These are phyloP conservation scores for Ondatra zibethicus DNA, from an alignment of 2,113 vertebrate species.

Conservation along the genomic window DNA sequence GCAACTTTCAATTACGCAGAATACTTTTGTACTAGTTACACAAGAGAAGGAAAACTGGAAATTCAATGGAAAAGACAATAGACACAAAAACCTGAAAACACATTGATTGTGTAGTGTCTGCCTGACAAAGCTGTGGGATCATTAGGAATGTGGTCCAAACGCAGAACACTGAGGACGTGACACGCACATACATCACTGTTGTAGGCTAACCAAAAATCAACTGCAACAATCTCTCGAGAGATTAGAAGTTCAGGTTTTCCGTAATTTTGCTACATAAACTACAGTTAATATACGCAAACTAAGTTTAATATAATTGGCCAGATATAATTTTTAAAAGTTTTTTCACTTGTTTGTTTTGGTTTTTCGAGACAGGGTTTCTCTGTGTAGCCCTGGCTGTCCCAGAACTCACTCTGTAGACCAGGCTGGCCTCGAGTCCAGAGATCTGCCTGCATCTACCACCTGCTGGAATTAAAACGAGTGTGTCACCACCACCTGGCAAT, in stretches of 20 bases:
- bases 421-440: no score
- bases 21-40: conserved; percentile 21
- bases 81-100: conserved; percentile 57
- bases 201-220: conserved; percentile 10
- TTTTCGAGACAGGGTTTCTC: no score
- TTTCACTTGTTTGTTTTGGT: no score
- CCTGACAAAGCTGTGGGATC: conserved; percentile 35
- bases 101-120: background rate
- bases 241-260: background rate
- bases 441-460: no score
- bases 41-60: conserved; percentile 64
- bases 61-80: conserved; percentile 67
- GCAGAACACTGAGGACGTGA: conserved; percentile 31
- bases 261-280: conserved; percentile 19
- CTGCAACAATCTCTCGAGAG: background rate
- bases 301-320: conserved; percentile 45
- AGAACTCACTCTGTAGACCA: no score
- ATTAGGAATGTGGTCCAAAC: conserved; percentile 19
- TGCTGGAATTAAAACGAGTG: no score
- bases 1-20: background rate
- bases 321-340: background rate
- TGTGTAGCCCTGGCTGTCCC: no score
- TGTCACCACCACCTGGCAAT: background rate
- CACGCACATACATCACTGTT: background rate
- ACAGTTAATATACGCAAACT: background rate